Conservation (phyloP, 2,888 invertebrate species). For the Orgyia antiqua region DNA sequence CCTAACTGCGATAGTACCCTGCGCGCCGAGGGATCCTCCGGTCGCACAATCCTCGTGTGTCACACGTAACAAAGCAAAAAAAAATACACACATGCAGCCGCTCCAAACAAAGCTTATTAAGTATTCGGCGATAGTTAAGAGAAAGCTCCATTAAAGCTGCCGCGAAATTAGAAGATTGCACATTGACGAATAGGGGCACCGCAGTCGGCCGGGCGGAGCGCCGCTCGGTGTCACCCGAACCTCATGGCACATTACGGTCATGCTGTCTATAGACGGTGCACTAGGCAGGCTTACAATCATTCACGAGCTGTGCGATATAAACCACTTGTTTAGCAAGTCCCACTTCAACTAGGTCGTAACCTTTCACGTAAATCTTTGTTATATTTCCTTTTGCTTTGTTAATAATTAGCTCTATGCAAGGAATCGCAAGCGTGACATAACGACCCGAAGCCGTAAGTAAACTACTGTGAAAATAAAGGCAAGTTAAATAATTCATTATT, state of each 20-base stretch:
- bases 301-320: conserved; percentile 70
- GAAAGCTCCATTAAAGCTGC: conserved; percentile 47
- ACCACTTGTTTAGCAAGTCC: conserved; percentile 63
- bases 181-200: conserved; percentile 37
- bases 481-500: conserved; percentile 18
- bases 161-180: conserved; percentile 43
- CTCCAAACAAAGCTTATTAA: conserved; percentile 53
- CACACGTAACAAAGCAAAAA: conserved; percentile 76
- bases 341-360: conserved; percentile 50
- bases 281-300: conserved; percentile 73
- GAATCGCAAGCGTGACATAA: conserved; percentile 64
- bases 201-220: conserved; percentile 33
- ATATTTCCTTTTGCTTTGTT: conserved; percentile 77
- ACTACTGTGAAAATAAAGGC: conserved; percentile 23
- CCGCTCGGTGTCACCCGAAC: conserved; percentile 37
- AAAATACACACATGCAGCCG: conserved; percentile 72
- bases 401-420: conserved; percentile 62
- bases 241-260: conserved; percentile 37
- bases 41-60: conserved; percentile 58
- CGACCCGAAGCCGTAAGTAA: conserved; percentile 26
- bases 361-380: conserved; percentile 44
- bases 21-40: conserved; percentile 38
- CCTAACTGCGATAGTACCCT: conserved; percentile 11
- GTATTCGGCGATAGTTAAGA: conserved; percentile 49
- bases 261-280: conserved; percentile 64